Base-by-base conservation (phyloP, 2,888 invertebrate genomes). In the Carterocephalus palaemon region DNA sequence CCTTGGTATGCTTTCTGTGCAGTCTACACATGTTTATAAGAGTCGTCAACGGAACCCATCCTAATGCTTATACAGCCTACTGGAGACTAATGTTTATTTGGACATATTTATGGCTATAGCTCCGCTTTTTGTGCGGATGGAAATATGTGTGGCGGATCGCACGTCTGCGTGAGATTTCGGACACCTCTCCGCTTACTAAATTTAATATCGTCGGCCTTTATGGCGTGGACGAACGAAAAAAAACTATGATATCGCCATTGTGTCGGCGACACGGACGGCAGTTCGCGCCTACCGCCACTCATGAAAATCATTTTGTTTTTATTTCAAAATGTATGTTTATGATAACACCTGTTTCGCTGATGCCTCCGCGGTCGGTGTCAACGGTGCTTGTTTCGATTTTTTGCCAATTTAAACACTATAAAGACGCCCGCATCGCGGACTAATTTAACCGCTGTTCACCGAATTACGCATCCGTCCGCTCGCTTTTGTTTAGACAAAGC, bases 91-190 rank as follows among this genome's bases (percentile, higher is more conserved):
- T 82, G 84, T 84, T 85, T 85, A 83, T 85, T 86, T 85, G 83
- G 85, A 86, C 84, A 87, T 88, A 87, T 88, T 88, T 87, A 88
- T 88, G 85, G 87, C 84, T 83, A 85, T 85, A 85, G 86, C 84
- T 86, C 84, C 77, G 82, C 83, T 85, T 88, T 88, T 88, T 88
- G 86, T 85, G 74, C 66, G 60, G 79, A 81, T 79, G 86, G 81
- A 88, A 88, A 87, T 88, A 88, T 88, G 88, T 87, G 88, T 87
- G 86, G 88, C 87, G 87, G 85, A 78, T 87, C 84, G 85, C 88
- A 85, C 87, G 85, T 85, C 83, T 76, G 77, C 84, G 86, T 78
- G 88, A 85, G 87, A 88, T 82, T 86, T 85, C 76, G 79, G 85
- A 88, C 88, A 88, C 88, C 87, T 87, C 84, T 77, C 76, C 79